Base-by-base conservation (phyloP, 2,888 invertebrate genomes). In the Xylota segnis region DNA sequence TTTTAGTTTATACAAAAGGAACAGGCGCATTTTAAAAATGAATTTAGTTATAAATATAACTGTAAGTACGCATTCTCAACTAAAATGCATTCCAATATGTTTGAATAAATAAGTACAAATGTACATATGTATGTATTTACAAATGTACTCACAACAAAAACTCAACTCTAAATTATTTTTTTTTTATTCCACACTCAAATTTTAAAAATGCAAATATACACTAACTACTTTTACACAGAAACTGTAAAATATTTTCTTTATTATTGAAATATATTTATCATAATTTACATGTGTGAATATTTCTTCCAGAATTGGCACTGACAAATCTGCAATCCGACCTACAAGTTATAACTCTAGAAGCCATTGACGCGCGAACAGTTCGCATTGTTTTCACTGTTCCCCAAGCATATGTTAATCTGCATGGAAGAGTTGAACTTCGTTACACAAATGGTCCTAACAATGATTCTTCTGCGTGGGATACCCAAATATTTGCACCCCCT, bases 401-500 rank as follows among this genome's bases (percentile, higher is more conserved):
- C 0, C 93, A 95, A 18, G 94, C 97, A 1, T 94, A 97, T 88
- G 97, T 98, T 7, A 97, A 97, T 32, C 93, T 98, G 54, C 95
- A 96, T 89, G 98, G 98, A 74, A 95, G 97, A 87, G 96, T 98
- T 2, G 97, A 98, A 92, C 93, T 98, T 83, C 94, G 97, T 90
- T 98, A 97, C 91, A 97, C 97, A 7, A 96, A 96, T 90, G 94
- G 94, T 89, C 95, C 95, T 14, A 95, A 95, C 88, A 94, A 94
- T 82, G 96, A 97, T 88, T 93, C 95, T 12, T 93, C 95, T 0
- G 94, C 94, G 5, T 98, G 98, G 98, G 94, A 95, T 88, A 94
- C 96, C 0, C 97, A 97, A 93, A 95, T 96, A 16, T 97, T 97
- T 89, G 97, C 97, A 0, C 97, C 97, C 10, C 96, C 97, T 0